A percentile compares a stretch with the other conserved stretches of the same genome.
These are phyloP conservation scores for Chaitophorus viminalis DNA, from an alignment of 2,888 invertebrate genomes.

Conservation along the genomic window DNA sequence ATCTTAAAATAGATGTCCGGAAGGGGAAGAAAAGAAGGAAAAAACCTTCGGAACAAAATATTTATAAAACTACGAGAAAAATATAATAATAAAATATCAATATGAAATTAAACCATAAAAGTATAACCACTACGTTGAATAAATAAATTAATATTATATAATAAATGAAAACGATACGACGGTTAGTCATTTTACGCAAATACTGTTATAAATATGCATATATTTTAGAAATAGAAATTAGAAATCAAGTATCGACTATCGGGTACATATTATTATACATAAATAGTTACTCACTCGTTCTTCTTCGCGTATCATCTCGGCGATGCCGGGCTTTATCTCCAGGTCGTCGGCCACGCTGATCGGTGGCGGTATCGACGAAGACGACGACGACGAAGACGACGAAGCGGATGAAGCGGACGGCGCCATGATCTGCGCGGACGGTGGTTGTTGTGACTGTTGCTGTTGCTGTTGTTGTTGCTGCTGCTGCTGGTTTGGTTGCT, in stretches of 20 bases:
- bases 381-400: slow-evolving; percentile 66
- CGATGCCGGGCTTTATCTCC: slow-evolving; percentile 93
- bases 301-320: slow-evolving; percentile 96
- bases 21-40: not conserved
- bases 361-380: slow-evolving; percentile 66
- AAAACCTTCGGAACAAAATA: slow-evolving; percentile 24
- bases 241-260: not conserved
- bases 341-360: slow-evolving; percentile 75
- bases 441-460: slow-evolving; percentile 64
- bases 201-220: not conserved
- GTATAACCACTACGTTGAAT: not conserved
- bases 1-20: slow-evolving; percentile 45
- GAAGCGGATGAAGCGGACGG: slow-evolving; percentile 67
- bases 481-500: slow-evolving; percentile 65
- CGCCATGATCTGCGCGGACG: slow-evolving; percentile 64
- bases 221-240: not conserved
- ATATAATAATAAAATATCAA: not conserved
- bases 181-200: too few relatives aligned
- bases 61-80: not conserved
- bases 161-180: not conserved
- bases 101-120: not conserved
- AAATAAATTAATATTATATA: too few relatives aligned
- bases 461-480: slow-evolving; percentile 65
- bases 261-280: too few relatives aligned
- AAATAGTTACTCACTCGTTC: slow-evolving; percentile 82